Conservation (phyloP, 2,888 invertebrate genomes). For the Spatulosminthurus flaviceps region DNA sequence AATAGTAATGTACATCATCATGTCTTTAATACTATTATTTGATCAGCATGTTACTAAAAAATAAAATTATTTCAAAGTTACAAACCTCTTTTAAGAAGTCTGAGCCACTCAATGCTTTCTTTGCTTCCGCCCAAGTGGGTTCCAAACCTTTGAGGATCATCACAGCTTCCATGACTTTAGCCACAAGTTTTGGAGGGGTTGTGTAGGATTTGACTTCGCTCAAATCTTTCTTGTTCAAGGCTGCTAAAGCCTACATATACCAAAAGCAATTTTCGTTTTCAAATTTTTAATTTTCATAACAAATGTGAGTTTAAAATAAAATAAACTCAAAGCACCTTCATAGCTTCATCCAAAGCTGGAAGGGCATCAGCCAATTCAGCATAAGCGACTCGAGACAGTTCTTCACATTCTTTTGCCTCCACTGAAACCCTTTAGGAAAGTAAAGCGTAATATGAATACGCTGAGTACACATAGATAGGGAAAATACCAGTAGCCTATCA, state of each 20-base stretch:
- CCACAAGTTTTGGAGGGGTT: constrained; percentile 85
- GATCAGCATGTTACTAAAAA: too few relatives aligned
- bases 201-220: constrained; percentile 91
- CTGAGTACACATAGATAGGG: too few relatives aligned
- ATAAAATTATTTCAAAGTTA: too few relatives aligned
- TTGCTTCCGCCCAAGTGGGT: constrained; percentile 88
- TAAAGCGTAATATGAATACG: too few relatives aligned
- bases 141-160: constrained; percentile 81
- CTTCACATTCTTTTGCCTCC: constrained; percentile 83
- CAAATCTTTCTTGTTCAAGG: constrained; percentile 85
- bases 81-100: constrained; percentile 77
- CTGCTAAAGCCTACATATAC: constrained; percentile 74
- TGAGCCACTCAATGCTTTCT: constrained; percentile 83
- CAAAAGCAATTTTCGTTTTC: too few relatives aligned
- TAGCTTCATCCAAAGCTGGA: constrained; percentile 87
- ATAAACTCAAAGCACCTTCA: constrained; percentile 67
- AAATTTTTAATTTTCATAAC: too few relatives aligned
- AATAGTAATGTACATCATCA: too few relatives aligned
- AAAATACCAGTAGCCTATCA: too few relatives aligned
- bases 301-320: too few relatives aligned
- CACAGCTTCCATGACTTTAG: constrained; percentile 90
- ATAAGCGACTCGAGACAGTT: constrained; percentile 82
- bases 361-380: constrained; percentile 84
- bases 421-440: constrained; percentile 73
- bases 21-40: too few relatives aligned